Base-by-base conservation (phyloP, 1,140 invertebrate species). In the Hydropsyche tenuis region DNA sequence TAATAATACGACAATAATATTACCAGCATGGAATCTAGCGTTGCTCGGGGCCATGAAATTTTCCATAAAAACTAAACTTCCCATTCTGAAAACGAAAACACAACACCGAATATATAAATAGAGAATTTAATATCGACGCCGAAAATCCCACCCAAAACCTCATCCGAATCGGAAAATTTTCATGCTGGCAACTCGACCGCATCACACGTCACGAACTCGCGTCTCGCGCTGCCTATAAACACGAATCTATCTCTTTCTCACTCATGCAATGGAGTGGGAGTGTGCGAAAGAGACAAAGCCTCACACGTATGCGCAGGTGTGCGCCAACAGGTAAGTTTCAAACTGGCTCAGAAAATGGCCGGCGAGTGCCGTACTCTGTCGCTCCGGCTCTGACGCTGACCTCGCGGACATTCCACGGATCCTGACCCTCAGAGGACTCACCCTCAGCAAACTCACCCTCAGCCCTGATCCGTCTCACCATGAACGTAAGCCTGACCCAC, bases 301-400 rank as follows among this genome's bases (percentile, higher is more conserved):
- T 42, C 63, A 45, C 63, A 45, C 63, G 30, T 65, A 42, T 65
- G n/a, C 30, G 23, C 56, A 60, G 56, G 56, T 60, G 56, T 60
- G 56, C 56, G 20, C 56, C 63, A 43, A 65, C 27, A 65, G 63
- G 63, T 65, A 65, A 65, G 30, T 65, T 65, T 65, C 9, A 65
- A 65, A 65, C 63, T 65, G 27, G 42, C 16, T 18, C 63, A 43
- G 63, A 65, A 65, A 65, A 65, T 65, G 63, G 63, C 42, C 30
- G 30, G 63, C 37, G 63, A 14, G 14, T 23, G 63, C 43, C 63
- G 63, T 22, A 42, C 27, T 42, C 22, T 25, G 12, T 23, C 22
- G 56, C 18, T 18, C 22, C 51, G 51, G 5, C 51, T 37, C 30
- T 3, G 30, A 37, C 30, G 9, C 46, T 4, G 46, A 18, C 63